Conservation (phyloP, 2,888 invertebrate genomes). For the Eugnorisma glareosa region DNA sequence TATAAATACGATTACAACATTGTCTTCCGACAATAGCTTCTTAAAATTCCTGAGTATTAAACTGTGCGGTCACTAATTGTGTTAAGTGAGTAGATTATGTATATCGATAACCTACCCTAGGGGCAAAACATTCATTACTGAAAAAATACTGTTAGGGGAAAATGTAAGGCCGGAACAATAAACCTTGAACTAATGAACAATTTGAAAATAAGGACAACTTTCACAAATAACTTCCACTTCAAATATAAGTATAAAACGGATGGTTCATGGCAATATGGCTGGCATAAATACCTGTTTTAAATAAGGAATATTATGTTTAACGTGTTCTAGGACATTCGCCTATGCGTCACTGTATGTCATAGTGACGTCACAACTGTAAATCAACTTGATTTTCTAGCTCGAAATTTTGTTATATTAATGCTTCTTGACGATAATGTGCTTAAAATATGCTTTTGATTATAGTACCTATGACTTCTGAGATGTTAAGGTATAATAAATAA, state of each 20-base stretch:
- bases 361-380: not conserved
- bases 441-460: not conserved
- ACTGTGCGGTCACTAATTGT: not conserved
- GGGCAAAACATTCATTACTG: conserved; percentile 12
- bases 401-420: not conserved
- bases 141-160: conserved; percentile 23
- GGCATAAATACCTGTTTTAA: conserved; percentile 15
- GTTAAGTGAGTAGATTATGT: conserved; percentile 11
- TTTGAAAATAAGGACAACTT: conserved; percentile 47
- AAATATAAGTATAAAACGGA: conserved; percentile 14
- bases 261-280: conserved; percentile 2
- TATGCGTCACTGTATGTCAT: conserved; percentile 4
- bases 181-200: conserved; percentile 48
- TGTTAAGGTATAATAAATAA: not conserved
- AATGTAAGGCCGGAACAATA: conserved; percentile 23
- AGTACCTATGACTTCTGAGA: not conserved
- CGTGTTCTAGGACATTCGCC: conserved; percentile 6
- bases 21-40: not conserved
- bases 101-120: conserved; percentile 5
- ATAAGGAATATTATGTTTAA: not conserved
- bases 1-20: not conserved
- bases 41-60: not conserved
- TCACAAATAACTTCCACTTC: conserved; percentile 43
- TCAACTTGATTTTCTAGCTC: not conserved
- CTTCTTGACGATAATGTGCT: not conserved